Percentiles rank a stretch among this genome's conserved stretches.
These are phyloP conservation scores for Sialia sialis DNA, from an alignment of 2,113 vertebrate genomes.

Conservation along the genomic window DNA sequence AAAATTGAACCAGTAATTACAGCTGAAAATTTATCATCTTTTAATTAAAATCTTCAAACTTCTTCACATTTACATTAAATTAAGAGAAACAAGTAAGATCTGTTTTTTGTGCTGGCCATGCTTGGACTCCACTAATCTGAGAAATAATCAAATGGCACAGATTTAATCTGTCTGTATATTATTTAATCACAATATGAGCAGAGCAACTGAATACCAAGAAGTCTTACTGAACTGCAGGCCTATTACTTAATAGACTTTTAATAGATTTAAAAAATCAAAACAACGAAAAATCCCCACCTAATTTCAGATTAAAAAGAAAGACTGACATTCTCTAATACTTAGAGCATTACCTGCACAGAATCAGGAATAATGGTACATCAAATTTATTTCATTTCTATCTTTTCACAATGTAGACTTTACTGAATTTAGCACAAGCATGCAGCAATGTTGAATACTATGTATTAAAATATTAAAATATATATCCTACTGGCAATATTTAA, in stretches of 20 bases:
- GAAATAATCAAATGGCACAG: neutral
- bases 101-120: neutral
- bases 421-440: neutral
- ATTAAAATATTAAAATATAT: neutral
- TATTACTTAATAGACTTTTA: neutral
- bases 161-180: neutral
- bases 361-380: neutral
- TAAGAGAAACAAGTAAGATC: neutral
- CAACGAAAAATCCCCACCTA: accelerated
- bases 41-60: neutral
- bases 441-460: neutral
- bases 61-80: neutral
- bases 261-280: neutral
- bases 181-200: neutral
- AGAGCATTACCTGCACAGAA: neutral
- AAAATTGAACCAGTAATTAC: neutral
- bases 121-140: neutral
- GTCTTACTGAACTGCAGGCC: neutral
- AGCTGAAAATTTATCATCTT: neutral
- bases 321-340: neutral
- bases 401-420: neutral
- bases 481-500: neutral
- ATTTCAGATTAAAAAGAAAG: neutral
- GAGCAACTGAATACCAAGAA: neutral
- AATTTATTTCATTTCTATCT: neutral